Evolutionary conservation across 2,113 vertebrate genomes (phyloP), one percentile per base, ranked within the genome.

Genomic region (Buteo buteo): DNA sequence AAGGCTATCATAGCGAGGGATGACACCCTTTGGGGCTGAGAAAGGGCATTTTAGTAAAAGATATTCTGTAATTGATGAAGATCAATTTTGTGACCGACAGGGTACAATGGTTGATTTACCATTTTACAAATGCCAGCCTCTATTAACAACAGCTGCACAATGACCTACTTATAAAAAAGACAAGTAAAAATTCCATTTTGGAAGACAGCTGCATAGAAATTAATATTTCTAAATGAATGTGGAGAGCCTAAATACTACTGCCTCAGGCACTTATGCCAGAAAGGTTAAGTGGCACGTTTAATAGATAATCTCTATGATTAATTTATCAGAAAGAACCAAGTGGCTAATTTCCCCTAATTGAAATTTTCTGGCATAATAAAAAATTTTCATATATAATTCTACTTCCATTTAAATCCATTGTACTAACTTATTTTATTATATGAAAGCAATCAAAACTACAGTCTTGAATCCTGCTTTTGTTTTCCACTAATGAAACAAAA

Each of bases 261-360:
- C 96, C 76, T 93, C 26, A 20, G 81, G 95, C 86, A 70, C 82
- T 93, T 91, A 58, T 40, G 74, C 84, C 91, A 96, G 91, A 95
- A 97, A 97, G 89, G 95, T 95, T 96, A 97, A 97, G 89, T 96
- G 88, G 86, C 66, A 90, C 9, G 1, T 94, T 97, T 95, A 93
- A 96, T 66, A 94, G 93, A 97, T 97, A 95, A 96, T 93, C 71
- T 91, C 50, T 88, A 90, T 95, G 93, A 97, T 97, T 97, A 96
- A 97, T 97, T 96, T 95, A 97, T 97, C 84, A 91, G 84, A 91
- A 93, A 73, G 58, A 94, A 85, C 70, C 38, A 90, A 97, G 78
- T 81, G 82, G 74, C 66, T 97, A 94, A 96, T 95, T 96, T 97
- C 32, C 82, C 34, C 22, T 97, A 87, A 96, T 83, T 90, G 91